A percentile compares a stretch with the other conserved stretches of the same genome.
Evolutionary conservation across 1,140 invertebrate species (phyloP).

Genomic region (Tetraneura akinire): DNA sequence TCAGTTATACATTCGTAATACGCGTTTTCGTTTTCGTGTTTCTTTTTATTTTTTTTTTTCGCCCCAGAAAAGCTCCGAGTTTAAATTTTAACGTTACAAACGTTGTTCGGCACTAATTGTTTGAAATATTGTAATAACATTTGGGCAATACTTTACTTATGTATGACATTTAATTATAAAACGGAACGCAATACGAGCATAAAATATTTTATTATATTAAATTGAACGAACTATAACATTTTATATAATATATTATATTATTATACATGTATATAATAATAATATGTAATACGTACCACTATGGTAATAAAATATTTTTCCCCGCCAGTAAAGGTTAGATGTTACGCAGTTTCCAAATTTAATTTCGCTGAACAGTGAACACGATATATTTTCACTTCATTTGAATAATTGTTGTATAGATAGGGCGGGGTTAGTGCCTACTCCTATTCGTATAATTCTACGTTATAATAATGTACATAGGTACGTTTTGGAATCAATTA

Average conservation of each 20-base stretch:
- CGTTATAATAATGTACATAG: background rate
- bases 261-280: too few relatives aligned
- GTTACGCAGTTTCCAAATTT: slow-evolving; percentile 10
- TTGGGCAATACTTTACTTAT: slow-evolving; percentile 14
- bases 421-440: background rate
- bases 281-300: too few relatives aligned
- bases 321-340: slow-evolving; percentile 14
- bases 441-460: background rate
- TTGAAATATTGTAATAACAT: background rate
- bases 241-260: too few relatives aligned
- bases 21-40: too few relatives aligned
- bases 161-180: slow-evolving; percentile 27
- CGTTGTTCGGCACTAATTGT: background rate
- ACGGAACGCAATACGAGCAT: slow-evolving; percentile 1
- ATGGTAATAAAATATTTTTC: slow-evolving; percentile 33
- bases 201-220: slow-evolving; percentile 28
- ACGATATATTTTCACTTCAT: slow-evolving; percentile 18
- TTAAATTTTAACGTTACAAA: slow-evolving; percentile 7
- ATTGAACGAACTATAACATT: slow-evolving; percentile 26
- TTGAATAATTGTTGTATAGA: slow-evolving; percentile 9
- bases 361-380: slow-evolving; percentile 2
- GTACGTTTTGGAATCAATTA: slow-evolving; percentile 17
- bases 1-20: background rate
- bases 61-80: background rate
- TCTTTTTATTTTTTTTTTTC: background rate